Evolutionary conservation across 1,140 invertebrate genomes (phyloP).

Genomic region (Tetramorium parvispinum): DNA sequence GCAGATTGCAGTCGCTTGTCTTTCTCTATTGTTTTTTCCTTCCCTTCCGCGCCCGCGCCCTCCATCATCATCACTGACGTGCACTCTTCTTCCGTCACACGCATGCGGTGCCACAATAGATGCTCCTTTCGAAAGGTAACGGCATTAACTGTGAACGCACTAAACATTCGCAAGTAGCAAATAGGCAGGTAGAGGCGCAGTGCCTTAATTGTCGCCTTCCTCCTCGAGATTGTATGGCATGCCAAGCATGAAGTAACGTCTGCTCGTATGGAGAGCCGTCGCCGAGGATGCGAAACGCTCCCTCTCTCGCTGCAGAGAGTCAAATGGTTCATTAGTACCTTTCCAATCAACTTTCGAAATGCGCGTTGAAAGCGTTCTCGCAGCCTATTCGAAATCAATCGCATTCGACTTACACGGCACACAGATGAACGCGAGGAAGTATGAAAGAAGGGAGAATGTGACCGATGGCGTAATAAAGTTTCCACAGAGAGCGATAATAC

Average conservation of each 20-base stretch:
- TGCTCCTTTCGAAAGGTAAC: constrained; percentile 73
- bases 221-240: constrained; percentile 71
- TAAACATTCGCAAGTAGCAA: constrained; percentile 68
- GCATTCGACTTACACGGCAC: constrained; percentile 2
- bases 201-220: constrained; percentile 82
- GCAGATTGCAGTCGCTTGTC: constrained; percentile 65
- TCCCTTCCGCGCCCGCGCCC: constrained; percentile 36
- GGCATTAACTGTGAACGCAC: constrained; percentile 74
- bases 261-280: constrained; percentile 65
- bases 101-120: constrained; percentile 77
- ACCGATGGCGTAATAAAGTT: constrained; percentile 10
- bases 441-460: not conserved
- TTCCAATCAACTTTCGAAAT: constrained; percentile 56
- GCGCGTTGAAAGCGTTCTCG: not conserved
- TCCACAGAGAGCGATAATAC: not conserved
- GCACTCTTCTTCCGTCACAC: constrained; percentile 69
- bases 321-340: constrained; percentile 50
- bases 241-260: constrained; percentile 69
- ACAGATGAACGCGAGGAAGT: not conserved
- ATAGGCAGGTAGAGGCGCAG: constrained; percentile 78
- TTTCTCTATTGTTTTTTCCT: constrained; percentile 66
- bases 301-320: constrained; percentile 14
- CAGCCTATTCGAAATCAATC: constrained; percentile 1
- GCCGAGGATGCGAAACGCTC: constrained; percentile 50
- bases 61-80: constrained; percentile 58